Evolutionary conservation across 2,113 vertebrate species (phyloP), one percentile per base, ranked within the genome.

Genomic region (Acanthisitta chloris): DNA sequence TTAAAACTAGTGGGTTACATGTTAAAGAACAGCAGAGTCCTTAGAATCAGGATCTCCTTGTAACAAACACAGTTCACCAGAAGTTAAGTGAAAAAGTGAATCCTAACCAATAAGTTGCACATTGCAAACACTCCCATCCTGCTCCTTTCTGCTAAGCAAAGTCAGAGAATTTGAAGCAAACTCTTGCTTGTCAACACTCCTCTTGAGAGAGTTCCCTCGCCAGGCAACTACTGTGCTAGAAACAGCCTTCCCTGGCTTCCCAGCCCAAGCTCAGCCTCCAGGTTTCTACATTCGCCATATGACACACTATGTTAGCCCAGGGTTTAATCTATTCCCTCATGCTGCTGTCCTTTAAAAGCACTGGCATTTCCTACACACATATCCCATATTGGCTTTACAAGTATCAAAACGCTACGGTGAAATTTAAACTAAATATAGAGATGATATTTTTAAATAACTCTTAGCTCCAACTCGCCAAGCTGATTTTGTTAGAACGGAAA

Each of bases 321-420:
- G 77, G 59, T 97, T 94, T 95, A 73, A 65, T 81, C 94, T 55
- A 48, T 89, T 62, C 51, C 96, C 88, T 96, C 92, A 86, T 69
- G 69, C 94, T 98, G 94, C 94, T 97, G 66, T 93, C 78, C 93
- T 96, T 96, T 94, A 92, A 73, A 97, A 96, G 83, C 86, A 72
- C 38, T 95, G 90, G 96, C 79, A 95, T 97, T 95, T 97, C 96
- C 95, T 97, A 92, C 94, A 95, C 65, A 10, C 65, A 66, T 95
- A 95, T 96, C 94, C 97, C 91, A 91, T 97, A 95, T 93, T 81
- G 94, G 65, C 94, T 93, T 96, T 94, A 81, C 88, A 96, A 97
- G 92, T 90, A 97, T 78, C 88, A 88, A 88, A 88, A 94, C 2
- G 57, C 80, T 62, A 87, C 48, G 38, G 95, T 97, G 96, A 97